Percentiles rank a stretch among this genome's conserved stretches.
phyloP scores from a whole-genome alignment of 1,140 invertebrate genomes.

The Drosophila melanica region DNA sequence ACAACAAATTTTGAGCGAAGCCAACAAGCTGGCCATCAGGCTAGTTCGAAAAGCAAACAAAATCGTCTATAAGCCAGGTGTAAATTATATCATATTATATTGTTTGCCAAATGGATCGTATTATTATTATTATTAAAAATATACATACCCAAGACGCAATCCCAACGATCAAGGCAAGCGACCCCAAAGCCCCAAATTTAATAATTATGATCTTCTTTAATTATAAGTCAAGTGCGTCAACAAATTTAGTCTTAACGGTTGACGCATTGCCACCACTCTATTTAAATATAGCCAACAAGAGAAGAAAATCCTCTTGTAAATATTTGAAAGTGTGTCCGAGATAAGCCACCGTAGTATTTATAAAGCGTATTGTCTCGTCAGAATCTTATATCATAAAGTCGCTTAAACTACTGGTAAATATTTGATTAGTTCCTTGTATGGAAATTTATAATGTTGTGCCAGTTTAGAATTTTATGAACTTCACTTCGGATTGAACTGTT shows the following conservation, averaged over 20 bases:
- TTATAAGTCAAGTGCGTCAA: constrained; percentile 16
- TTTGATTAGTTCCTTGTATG: background rate
- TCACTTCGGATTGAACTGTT: constrained; percentile 1
- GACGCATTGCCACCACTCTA: background rate
- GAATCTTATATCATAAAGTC: background rate
- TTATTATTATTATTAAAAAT: no score
- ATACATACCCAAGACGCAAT: no score
- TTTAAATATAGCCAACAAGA: background rate
- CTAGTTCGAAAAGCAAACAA: no score
- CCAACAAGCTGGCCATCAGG: background rate
- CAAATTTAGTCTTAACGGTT: background rate
- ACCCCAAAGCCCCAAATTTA: background rate
- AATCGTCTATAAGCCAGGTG: background rate
- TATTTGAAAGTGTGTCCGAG: constrained; percentile 3
- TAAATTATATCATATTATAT: background rate
- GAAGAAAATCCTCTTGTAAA: background rate
- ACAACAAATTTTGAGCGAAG: background rate
- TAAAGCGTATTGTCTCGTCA: background rate
- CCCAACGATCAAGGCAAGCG: no score
- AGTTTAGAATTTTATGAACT: background rate
- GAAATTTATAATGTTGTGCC: background rate
- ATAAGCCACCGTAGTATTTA: background rate
- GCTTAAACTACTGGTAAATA: background rate
- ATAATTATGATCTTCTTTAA: background rate
- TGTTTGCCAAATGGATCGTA: background rate